Conservation (phyloP, 1,140 invertebrate genomes). For the Catajapyx aquilonaris region DNA sequence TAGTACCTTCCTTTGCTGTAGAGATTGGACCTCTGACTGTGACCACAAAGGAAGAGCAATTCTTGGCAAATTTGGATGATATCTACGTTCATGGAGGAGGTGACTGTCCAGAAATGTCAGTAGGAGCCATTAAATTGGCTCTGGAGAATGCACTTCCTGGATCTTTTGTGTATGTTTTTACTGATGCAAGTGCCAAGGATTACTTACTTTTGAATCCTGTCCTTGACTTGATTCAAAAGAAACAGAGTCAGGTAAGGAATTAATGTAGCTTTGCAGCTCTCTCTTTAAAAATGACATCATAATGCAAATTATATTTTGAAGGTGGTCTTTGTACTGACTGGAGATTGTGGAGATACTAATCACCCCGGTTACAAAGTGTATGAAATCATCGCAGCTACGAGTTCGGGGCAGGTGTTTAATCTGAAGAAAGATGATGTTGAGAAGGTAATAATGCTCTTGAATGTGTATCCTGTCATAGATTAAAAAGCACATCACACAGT, state of each 20-base stretch:
- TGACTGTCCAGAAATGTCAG: conserved; percentile 49
- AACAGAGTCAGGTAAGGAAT: conserved; percentile 38
- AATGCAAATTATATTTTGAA: conserved; percentile 15
- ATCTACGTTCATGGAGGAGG: conserved; percentile 44
- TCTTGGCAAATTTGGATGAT: conserved; percentile 29
- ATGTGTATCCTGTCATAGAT: not conserved
- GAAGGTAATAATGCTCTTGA: conserved; percentile 22
- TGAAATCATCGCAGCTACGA: conserved; percentile 44
- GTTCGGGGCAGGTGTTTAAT: conserved; percentile 48
- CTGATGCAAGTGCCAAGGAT: conserved; percentile 48
- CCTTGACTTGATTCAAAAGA: conserved; percentile 40
- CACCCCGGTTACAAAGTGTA: conserved; percentile 38
- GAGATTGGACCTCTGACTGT: conserved; percentile 38
- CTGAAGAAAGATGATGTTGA: conserved; percentile 46
- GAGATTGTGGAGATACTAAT: conserved; percentile 39
- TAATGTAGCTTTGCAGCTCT: too few relatives aligned
- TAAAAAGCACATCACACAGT: not conserved
- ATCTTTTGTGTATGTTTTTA: conserved; percentile 55
- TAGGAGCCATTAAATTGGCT: conserved; percentile 38
- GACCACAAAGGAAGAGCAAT: conserved; percentile 32
- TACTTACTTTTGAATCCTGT: conserved; percentile 35
- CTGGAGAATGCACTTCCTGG: conserved; percentile 36
- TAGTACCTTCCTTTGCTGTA: conserved; percentile 22
- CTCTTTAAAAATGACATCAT: not conserved
- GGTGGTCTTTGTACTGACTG: conserved; percentile 55